phyloP scores from a whole-genome alignment of 2,797 vertebrate genomes.

The Rhinogobio ventralis region DNA sequence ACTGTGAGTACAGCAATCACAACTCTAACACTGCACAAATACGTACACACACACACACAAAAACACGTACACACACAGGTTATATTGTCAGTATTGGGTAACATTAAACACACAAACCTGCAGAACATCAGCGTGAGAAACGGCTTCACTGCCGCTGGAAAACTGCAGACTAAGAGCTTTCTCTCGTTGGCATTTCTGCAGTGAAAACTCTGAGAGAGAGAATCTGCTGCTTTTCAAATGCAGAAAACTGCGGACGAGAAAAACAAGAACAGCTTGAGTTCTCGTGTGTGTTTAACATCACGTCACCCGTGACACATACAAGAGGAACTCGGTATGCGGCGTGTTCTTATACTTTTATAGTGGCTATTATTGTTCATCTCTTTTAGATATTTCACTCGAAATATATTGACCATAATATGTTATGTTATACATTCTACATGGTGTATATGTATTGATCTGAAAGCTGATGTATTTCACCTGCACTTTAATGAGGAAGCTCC shows the following conservation, averaged over 20 bases:
- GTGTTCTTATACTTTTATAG: no score
- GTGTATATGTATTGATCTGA: not conserved
- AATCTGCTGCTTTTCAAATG: not conserved
- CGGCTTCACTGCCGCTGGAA: not conserved
- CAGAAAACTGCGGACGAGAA: not conserved
- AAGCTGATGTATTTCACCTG: not conserved
- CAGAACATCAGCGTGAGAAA: not conserved
- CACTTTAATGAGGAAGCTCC: not conserved
- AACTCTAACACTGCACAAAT: not conserved
- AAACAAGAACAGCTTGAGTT: not conserved
- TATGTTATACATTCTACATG: no score
- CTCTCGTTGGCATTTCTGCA: not conserved
- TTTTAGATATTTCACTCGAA: no score
- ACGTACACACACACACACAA: not conserved
- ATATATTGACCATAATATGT: not conserved
- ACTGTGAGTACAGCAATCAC: constrained; percentile 83
- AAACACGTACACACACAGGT: not conserved
- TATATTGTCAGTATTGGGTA: not conserved
- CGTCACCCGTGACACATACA: not conserved
- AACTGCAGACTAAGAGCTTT: not conserved
- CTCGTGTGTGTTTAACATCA: not conserved
- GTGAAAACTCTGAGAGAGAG: not conserved
- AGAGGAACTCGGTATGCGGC: not conserved
- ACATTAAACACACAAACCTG: not conserved
- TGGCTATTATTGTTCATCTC: no score